Base-by-base conservation (phyloP, 2,888 invertebrate genomes). In the Pseudolycoriella hygida region DNA sequence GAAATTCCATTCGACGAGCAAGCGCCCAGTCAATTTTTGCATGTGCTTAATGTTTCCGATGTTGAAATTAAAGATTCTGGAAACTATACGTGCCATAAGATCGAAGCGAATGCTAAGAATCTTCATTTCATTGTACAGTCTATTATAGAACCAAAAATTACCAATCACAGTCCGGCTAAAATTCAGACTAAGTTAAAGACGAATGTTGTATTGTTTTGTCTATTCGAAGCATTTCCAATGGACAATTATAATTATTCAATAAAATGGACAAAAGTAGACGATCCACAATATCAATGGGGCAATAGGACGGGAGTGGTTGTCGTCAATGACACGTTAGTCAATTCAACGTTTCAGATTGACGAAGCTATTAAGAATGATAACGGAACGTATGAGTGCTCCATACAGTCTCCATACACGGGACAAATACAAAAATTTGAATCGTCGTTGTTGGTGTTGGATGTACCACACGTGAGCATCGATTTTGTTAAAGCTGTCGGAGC, bases 401-500 rank as follows among this genome's bases (percentile, higher is more conserved):
- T 67, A 6, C 52, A 69, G 64, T 51, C 49, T 54, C 0, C 58
- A 59, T 45, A 50, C 10, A 55, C 53, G 42, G 54, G 53, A 51
- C 61, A 50, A 53, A 60, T 52, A 57, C 68, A 46, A 45, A 57
- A 55, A 53, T 70, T 61, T 52, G 67, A 62, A 46, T 60, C 62
- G 34, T 74, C 62, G 3, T 55, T 82, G 0, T 64, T 73, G 34
- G 78, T 86, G 0, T 68, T 76, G 52, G 80, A 80, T 52, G 71
- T 72, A 47, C 87, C 88, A 0, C 73, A 75, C 58, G 71, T 86
- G 1, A 71, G 67, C 42, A 74, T 86, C 50, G 78, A 81, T 54
- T 74, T 74, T 47, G 75, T 80, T 1, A 81, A 81, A 59, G 75
- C 83, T 0, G 81, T 88, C 15, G 84, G 80, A 44, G 74, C 76